Base-by-base conservation (phyloP, 92 coral and sea anemone genomes). In the Phenganax marumi region DNA sequence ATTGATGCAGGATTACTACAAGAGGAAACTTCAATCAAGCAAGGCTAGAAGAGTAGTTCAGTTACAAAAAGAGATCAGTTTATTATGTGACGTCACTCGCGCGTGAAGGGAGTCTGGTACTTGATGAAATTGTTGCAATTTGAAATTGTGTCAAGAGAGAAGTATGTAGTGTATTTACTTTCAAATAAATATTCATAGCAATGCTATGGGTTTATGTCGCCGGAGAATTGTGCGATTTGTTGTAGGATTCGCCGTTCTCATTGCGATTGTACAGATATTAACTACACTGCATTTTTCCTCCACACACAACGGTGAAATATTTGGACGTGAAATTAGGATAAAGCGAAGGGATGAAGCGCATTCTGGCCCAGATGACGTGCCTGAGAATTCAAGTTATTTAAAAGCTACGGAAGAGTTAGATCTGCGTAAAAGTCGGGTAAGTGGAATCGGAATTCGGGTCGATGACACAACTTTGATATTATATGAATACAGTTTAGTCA, bases 201-300 rank as follows among this genome's bases (percentile, higher is more conserved):
- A 77, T 77, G 82, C 58, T 16, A 77, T 77, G 82, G 82, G 71
- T 63, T 55, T 52, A 65, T 75, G 24, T 75, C 80, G 80, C 25
- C 88, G 93, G 81, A 87, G 97, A 82, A 77, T 91, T 84, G 98
- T 92, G 69, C 90, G 94, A 74, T 89, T 95, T 85, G 90, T 95
- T 21, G 55, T 95, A 50, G 93, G 87, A 81, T 86, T 95, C 21
- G 91, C 88, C 49, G 91, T 81, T 68, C 88, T 92, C 11, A 90
- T 95, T 63, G 90, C 91, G 43, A 51, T 95, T 10, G 91, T 95
- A 50, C 98, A 95, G 76, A 90, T 95, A 17, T 85, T 92, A 70
- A 87, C 97, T 55, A 88, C 96, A 13, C 80, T 95, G 18, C 91
- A 92, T 82, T 95, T 95, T 77, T 95, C 98, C 33, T 95, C 98